Percentiles rank a stretch among this genome's conserved stretches.
phyloP scores from a whole-genome alignment of 2,113 vertebrate species.

The Anguilla japonica region DNA sequence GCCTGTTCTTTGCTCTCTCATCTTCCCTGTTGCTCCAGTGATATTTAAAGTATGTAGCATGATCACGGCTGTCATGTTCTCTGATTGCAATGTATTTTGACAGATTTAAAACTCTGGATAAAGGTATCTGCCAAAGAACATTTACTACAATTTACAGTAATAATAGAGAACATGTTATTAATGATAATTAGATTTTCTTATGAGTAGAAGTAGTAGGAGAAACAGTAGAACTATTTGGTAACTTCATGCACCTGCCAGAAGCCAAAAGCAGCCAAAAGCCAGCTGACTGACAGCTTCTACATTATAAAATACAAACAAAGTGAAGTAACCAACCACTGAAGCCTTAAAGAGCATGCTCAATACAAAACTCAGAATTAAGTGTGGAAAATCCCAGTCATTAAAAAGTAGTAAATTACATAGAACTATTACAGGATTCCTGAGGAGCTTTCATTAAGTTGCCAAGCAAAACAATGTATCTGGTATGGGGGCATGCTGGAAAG shows the following conservation, averaged over 20 bases:
- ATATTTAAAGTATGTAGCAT: no score
- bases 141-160: no score
- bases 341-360: not conserved
- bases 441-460: not conserved
- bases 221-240: not conserved
- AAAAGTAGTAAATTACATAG: not conserved
- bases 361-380: not conserved
- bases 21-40: no score
- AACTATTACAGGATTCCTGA: constrained; percentile 2
- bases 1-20: no score
- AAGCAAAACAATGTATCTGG: not conserved
- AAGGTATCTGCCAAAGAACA: no score
- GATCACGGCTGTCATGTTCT: no score
- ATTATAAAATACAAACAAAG: not conserved
- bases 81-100: no score
- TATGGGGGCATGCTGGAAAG: not conserved
- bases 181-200: no score
- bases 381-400: constrained; percentile 4
- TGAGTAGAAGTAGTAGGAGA: no score
- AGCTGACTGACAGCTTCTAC: not conserved
- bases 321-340: not conserved
- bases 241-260: not conserved
- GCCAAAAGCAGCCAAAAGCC: not conserved
- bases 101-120: no score
- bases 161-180: no score